Evolutionary conservation across 2,888 invertebrate species (phyloP), one percentile per base, ranked within the genome.

Genomic region (Athrips mouffetella): DNA sequence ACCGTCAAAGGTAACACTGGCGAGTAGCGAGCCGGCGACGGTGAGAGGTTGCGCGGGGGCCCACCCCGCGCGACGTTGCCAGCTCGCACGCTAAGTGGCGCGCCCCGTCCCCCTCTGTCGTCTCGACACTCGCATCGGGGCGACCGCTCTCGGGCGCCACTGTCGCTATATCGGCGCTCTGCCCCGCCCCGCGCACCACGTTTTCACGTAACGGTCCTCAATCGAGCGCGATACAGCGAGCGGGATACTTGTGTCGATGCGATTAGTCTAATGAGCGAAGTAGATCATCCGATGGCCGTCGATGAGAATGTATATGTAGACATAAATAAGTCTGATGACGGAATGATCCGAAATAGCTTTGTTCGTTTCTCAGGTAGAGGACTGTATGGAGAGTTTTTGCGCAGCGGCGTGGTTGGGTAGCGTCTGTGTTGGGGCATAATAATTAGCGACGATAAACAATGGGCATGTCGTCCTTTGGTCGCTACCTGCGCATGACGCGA

Each of bases 1-100:
- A 79, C 85, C 84, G 89, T 89, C 84, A 90, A 90, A 90, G 90
- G 90, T 90, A 90, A 91, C 89, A 91, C 90, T 90, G 90, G 84
- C 74, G 71, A 48, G 75, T 73, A 75, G 88, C 85, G 80, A 84
- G 75, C 82, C 83, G 84, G 89, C 89, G 82, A 88, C 81, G 88
- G 87, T 90, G 91, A 84, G 90, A 90, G 90, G 90, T 89, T 83
- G 85, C 80, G 84, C 77, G 65, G 89, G 87, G 85, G 86, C 76
- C 80, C 82, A 79, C 83, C 85, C 86, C 81, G 84, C 80, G 89
- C 89, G 81, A 67, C 76, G 89, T 89, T 89, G 87, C 89, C 89
- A 82, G 83, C 80, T 83, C 85, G 83, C 76, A 84, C 82, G 86
- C 82, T 87, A 87, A 86, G 87, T 88, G 87, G 87, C 86, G 87